Conservation (phyloP, 2,113 vertebrate species). For the Antechinus flavipes region DNA sequence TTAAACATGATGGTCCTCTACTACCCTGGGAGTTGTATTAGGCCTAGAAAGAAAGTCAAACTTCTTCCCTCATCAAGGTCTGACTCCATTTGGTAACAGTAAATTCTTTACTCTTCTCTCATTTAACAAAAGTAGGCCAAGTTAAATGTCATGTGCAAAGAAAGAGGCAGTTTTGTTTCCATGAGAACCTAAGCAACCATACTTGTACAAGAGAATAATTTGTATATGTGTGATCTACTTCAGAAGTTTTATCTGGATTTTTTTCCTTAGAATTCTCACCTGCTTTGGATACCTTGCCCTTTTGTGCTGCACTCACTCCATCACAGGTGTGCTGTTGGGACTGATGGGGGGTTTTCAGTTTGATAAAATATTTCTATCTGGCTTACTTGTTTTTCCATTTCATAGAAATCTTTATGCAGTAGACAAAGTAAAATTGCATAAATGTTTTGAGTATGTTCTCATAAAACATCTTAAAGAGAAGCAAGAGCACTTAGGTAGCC, state of each 20-base stretch:
- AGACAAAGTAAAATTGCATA: constrained; percentile 60
- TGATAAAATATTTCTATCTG: constrained; percentile 41
- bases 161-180: constrained; percentile 14
- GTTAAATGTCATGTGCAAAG: not conserved
- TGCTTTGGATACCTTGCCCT: not conserved
- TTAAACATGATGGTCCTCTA: not conserved
- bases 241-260: constrained; percentile 12
- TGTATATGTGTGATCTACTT: constrained; percentile 21
- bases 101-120: constrained; percentile 18
- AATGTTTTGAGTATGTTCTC: constrained; percentile 53
- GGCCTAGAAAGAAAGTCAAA: constrained; percentile 15
- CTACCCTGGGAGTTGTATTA: constrained; percentile 7
- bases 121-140: constrained; percentile 21
- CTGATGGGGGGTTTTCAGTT: not conserved
- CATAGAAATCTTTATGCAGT: constrained; percentile 45
- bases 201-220: not conserved
- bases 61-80: not conserved
- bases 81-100: not conserved
- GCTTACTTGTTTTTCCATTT: constrained; percentile 55
- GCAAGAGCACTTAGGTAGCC: constrained; percentile 26
- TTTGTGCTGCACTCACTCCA: not conserved
- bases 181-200: constrained; percentile 16
- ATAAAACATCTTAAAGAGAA: constrained; percentile 2
- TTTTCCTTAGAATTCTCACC: not conserved
- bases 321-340: not conserved